These are phyloP conservation scores for Pituophis catenifer DNA, from an alignment of 2,113 vertebrate genomes.

Conservation along the genomic window DNA sequence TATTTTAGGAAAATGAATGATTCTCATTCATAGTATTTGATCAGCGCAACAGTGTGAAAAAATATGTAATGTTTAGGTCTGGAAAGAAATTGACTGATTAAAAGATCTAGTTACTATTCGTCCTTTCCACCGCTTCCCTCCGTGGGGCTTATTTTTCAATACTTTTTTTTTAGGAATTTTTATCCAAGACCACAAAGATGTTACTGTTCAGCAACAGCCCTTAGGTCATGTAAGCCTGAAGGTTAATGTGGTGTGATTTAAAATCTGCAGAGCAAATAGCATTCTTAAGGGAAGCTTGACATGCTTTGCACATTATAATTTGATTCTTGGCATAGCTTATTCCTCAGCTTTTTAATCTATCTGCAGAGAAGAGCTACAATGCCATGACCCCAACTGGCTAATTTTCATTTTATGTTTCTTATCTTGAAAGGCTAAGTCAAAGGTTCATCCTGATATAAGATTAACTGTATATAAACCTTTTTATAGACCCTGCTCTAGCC, in stretches of 20 bases:
- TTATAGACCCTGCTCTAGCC: slow-evolving; percentile 43
- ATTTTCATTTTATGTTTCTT: slow-evolving; percentile 66
- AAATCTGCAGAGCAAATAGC: slow-evolving; percentile 66
- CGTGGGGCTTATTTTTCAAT: slow-evolving; percentile 9
- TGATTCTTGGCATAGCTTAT: slow-evolving; percentile 61
- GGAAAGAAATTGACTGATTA: slow-evolving; percentile 37
- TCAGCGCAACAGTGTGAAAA: slow-evolving; percentile 13
- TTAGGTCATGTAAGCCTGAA: slow-evolving; percentile 52
- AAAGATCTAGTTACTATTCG: slow-evolving; percentile 33
- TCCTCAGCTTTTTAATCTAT: slow-evolving; percentile 56
- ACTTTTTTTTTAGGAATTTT: slow-evolving; percentile 44
- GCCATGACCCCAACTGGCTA: slow-evolving; percentile 58
- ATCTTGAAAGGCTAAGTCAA: slow-evolving; percentile 57
- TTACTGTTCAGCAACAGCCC: slow-evolving; percentile 61
- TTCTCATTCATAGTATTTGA: slow-evolving; percentile 53
- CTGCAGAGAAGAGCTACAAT: slow-evolving; percentile 52
- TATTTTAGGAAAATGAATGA: slow-evolving; percentile 32
- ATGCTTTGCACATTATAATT: slow-evolving; percentile 69
- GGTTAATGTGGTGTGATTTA: slow-evolving; percentile 70
- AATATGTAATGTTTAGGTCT: background rate
- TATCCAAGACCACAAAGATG: slow-evolving; percentile 58
- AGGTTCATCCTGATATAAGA: slow-evolving; percentile 54
- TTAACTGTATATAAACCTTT: slow-evolving; percentile 50
- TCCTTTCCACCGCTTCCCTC: background rate
- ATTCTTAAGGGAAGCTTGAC: slow-evolving; percentile 65